These are phyloP conservation scores for Orgyia antiqua DNA, from an alignment of 2,888 invertebrate species.

Conservation along the genomic window DNA sequence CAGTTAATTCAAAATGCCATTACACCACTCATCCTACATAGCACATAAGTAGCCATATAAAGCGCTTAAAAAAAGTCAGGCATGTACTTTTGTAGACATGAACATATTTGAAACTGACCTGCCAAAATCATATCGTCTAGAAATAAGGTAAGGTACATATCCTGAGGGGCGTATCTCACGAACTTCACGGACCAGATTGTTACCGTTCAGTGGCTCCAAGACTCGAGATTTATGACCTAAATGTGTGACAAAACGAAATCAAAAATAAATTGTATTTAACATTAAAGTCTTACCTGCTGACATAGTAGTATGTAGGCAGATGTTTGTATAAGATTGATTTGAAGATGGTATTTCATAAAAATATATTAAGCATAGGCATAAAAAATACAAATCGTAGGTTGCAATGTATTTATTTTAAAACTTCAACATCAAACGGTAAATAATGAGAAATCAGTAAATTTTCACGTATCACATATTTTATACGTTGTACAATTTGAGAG, in stretches of 20 bases:
- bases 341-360: no score
- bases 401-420: constrained; percentile 43
- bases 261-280: not conserved
- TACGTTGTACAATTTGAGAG: constrained; percentile 32
- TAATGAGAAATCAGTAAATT: constrained; percentile 32
- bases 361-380: not conserved
- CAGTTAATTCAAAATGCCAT: no score
- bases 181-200: constrained; percentile 55
- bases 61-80: no score
- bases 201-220: constrained; percentile 56
- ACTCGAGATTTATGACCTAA: constrained; percentile 64
- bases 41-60: no score
- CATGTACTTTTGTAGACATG: no score
- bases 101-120: constrained; percentile 44
- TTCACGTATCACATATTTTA: constrained; percentile 46
- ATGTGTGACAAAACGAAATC: constrained; percentile 7
- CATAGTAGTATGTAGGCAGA: not conserved
- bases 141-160: constrained; percentile 37
- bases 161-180: constrained; percentile 53
- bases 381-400: constrained; percentile 18
- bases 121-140: constrained; percentile 39
- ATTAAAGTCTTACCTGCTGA: constrained; percentile 19
- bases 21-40: no score
- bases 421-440: constrained; percentile 31
- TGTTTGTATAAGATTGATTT: no score